Conservation (phyloP, 1,140 invertebrate genomes). For the Cotesia chilonis region DNA sequence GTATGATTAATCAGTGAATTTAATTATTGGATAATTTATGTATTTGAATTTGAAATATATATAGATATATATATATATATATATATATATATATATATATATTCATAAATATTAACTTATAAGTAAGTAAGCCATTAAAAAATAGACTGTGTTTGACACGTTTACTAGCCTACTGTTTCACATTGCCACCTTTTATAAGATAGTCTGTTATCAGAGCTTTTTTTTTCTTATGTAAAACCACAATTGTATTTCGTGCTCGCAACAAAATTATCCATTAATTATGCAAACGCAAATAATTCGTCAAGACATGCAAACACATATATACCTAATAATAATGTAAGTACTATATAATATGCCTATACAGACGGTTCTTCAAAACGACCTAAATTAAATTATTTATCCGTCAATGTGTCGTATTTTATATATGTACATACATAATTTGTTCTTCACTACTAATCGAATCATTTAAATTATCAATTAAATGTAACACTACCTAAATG, state of each 20-base stretch:
- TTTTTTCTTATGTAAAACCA: constrained; percentile 21
- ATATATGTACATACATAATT: constrained; percentile 34
- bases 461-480: constrained; percentile 52
- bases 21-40: too few relatives aligned
- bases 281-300: constrained; percentile 17
- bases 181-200: background rate
- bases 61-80: too few relatives aligned
- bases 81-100: too few relatives aligned
- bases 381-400: constrained; percentile 16
- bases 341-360: background rate
- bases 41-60: too few relatives aligned
- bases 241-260: background rate
- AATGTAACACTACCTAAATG: constrained; percentile 45
- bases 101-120: too few relatives aligned
- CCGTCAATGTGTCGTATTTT: constrained; percentile 4
- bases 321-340: constrained; percentile 3
- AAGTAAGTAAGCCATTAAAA: background rate
- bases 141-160: constrained; percentile 7
- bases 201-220: background rate
- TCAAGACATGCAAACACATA: constrained; percentile 7
- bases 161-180: constrained; percentile 6
- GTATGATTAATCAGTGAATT: too few relatives aligned
- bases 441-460: constrained; percentile 52
- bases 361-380: background rate
- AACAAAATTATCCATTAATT: constrained; percentile 12